Base-by-base conservation (phyloP, 2,888 invertebrate genomes). In the Herminia tarsipennalis region DNA sequence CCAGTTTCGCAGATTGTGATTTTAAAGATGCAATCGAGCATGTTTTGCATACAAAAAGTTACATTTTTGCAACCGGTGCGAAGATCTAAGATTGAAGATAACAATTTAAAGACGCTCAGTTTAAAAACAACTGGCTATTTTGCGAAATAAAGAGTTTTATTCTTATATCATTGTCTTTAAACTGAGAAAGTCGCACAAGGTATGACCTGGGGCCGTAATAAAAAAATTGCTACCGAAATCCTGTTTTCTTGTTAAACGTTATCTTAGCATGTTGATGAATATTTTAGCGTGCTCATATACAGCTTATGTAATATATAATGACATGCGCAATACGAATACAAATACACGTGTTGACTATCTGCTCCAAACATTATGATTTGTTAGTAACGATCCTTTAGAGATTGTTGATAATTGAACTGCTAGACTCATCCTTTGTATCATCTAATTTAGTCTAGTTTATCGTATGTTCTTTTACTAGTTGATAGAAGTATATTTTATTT, bases 11-110 rank as follows among this genome's bases (percentile, higher is more conserved):
- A 60, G 67, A 57, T 59, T 42, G 41, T 48, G 62, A 65, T 48
- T 64, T 58, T 43, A 41, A 42, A 67, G 33, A 70, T 62, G 67
- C 62, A 71, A 68, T 43, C 50, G 53, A 63, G 43, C 48, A 43
- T 38, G 57, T 38, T 30, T 40, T 47, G 74, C 71, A 75, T 75
- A 66, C 66, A 37, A 63, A 71, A 69, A 47, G 62, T 33, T 38
- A 47, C 52, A 53, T 50, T 44, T 45, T 35, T 50, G 57, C 63
- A 59, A 60, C 50, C 47, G 24, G 24, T 37, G 32, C 13, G 43
- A 43, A 66, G 61, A 55, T 64, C 13, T 43, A 43, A 66, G 61
- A 55, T 64, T 51, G 40, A 44, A 57, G 56, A 59, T 66, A 56
- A 51, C 33, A 21, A 21, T 30, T 33, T 42, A 10, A 21, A 24